Conservation (phyloP, 1,140 invertebrate species). For the Lepidostoma basale region DNA sequence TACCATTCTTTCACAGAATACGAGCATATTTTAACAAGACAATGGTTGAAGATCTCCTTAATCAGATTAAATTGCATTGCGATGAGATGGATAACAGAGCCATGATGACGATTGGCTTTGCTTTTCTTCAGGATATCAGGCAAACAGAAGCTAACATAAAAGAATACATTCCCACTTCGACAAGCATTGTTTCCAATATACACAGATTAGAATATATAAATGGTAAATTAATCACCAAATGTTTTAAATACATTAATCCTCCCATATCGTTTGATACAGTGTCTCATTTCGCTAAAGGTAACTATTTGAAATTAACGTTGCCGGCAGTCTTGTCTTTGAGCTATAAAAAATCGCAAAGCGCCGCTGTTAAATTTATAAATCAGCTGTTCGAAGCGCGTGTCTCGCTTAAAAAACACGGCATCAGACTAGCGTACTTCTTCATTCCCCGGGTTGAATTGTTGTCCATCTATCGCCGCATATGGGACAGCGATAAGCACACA, state of each 20-base stretch:
- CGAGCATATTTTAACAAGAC: slow-evolving; percentile 33
- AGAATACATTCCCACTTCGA: slow-evolving; percentile 21
- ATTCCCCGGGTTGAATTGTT: slow-evolving; percentile 25
- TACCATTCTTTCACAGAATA: slow-evolving; percentile 12
- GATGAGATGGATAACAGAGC: neutral
- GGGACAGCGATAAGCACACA: slow-evolving; percentile 32
- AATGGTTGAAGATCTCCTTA: slow-evolving; percentile 9
- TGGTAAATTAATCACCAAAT: slow-evolving; percentile 18
- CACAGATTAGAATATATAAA: slow-evolving; percentile 16
- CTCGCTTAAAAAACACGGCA: slow-evolving; percentile 35
- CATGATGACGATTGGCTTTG: neutral
- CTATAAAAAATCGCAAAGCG: slow-evolving; percentile 26
- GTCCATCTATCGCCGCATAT: slow-evolving; percentile 25
- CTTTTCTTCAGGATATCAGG: slow-evolving; percentile 7
- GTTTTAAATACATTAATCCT: slow-evolving; percentile 29
- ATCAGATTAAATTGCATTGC: neutral
- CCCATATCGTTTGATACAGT: slow-evolving; percentile 25
- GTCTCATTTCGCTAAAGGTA: slow-evolving; percentile 26
- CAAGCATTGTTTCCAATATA: slow-evolving; percentile 15
- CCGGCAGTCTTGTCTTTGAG: slow-evolving; percentile 24
- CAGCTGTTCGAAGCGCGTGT: slow-evolving; percentile 29
- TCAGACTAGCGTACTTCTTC: slow-evolving; percentile 37
- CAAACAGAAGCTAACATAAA: slow-evolving; percentile 20
- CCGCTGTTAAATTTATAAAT: slow-evolving; percentile 23
- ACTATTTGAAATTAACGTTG: slow-evolving; percentile 39